Base-by-base conservation (phyloP, 1,140 invertebrate genomes). In the Nephotettix cincticeps region DNA sequence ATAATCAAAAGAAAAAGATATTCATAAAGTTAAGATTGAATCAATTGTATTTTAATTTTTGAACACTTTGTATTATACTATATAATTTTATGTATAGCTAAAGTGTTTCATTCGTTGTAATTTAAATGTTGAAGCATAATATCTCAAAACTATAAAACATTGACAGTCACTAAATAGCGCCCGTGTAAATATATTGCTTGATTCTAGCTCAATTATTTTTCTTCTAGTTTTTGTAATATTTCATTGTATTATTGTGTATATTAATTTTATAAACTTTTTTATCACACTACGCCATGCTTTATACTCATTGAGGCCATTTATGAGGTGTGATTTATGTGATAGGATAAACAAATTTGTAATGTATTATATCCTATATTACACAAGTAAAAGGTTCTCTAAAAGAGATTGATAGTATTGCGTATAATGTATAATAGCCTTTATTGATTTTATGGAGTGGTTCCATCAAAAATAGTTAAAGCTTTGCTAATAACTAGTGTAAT, bases 261-360 rank as follows among this genome's bases (percentile, higher is more conserved):
- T 51, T 51, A 19, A 51, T 51, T 51, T 51, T 51, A 51, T 51
- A 51, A 51, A 17, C 21, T 17, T 51, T 51, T 51, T 51, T 51
- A 51, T 51, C 47, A 51, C 21, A 11, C 4, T 9, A 51, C n/a
- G 21, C 47, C 14, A 17, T 51, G 21, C 47, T 51, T 19, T 3
- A 51, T 11, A 4, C 19, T 9, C 3, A 17, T 51, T 19, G 14
- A 4, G 14, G 14, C 14, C 21, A 51, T 19, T 21, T 21, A 21
- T 51, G 19, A 3, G 14, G 47, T 21, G 4, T 21, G 14, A 4
- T 51, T 51, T 17, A 51, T 21, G 47, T 19, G 6, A 40, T 9
- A 9, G 36, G 6, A 9, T 17, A 40, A 9, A 40, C 6, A 40
- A 40, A 9, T 17, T 40, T 40, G 36, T 40, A 9, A 9, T 40